Evolutionary conservation across 2,888 invertebrate species (phyloP).

Genomic region (Troglohyphantes excavatus): DNA sequence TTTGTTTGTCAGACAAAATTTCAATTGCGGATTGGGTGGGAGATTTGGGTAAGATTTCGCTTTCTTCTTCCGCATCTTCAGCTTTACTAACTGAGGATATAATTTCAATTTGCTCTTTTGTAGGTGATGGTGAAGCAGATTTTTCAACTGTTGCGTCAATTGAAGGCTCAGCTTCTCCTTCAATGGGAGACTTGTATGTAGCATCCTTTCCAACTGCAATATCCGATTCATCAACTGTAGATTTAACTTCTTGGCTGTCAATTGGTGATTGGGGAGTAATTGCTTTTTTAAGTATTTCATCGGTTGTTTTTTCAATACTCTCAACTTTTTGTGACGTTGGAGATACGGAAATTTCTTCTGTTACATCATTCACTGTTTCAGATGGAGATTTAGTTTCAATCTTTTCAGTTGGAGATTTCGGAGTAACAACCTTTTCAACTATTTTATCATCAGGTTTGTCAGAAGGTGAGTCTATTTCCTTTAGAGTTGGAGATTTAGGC

Average conservation of each 20-base stretch:
- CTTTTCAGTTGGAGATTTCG: not conserved
- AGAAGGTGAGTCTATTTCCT: not conserved
- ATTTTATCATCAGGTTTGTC: not conserved
- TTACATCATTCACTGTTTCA: not conserved
- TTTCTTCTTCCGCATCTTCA: too few species aligned
- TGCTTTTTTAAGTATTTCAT: not conserved
- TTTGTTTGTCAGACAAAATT: too few species aligned
- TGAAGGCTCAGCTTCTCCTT: not conserved
- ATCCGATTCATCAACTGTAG: not conserved
- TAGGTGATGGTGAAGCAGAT: too few species aligned
- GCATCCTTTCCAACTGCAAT: not conserved
- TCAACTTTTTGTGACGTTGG: constrained; percentile 3
- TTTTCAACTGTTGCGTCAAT: not conserved
- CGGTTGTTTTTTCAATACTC: not conserved
- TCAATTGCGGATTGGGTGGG: too few species aligned
- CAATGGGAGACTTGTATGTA: not conserved
- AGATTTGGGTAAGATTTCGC: too few species aligned
- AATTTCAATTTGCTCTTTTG: too few species aligned
- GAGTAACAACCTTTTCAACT: not conserved
- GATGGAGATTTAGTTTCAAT: not conserved
- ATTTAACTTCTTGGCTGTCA: not conserved
- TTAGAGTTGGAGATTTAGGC: not conserved
- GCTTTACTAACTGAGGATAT: too few species aligned
- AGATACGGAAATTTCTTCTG: not conserved
- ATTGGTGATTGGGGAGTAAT: not conserved